phyloP scores from a whole-genome alignment of 2,113 vertebrate species.

The Poecilia latipinna region DNA sequence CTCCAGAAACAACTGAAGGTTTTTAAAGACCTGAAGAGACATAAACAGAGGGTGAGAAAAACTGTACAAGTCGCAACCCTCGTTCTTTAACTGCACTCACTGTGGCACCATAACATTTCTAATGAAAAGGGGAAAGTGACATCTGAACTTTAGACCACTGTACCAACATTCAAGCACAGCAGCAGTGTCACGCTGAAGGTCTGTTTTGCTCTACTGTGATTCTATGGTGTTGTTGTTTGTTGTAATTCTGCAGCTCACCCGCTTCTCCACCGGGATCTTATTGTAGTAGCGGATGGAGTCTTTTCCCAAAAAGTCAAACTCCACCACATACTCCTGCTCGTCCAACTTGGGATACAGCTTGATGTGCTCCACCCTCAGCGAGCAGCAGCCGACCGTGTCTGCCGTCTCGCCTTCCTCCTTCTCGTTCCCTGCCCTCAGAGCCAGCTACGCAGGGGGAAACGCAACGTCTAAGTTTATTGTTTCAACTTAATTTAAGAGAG shows the following conservation, averaged over 20 bases:
- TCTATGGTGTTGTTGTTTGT: too few species aligned
- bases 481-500: neutral
- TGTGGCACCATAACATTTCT: constrained; percentile 23
- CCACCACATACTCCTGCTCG: constrained; percentile 94
- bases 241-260: constrained; percentile 80
- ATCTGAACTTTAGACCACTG: neutral
- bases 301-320: constrained; percentile 96
- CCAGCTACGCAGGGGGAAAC: constrained; percentile 80
- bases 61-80: neutral
- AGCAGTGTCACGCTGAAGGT: neutral
- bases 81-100: neutral
- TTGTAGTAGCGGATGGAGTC: constrained; percentile 99
- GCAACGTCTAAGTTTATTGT: neutral
- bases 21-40: constrained; percentile 91
- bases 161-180: neutral
- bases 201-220: neutral
- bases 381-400: constrained; percentile 96
- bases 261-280: constrained; percentile 96
- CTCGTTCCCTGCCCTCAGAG: constrained; percentile 95
- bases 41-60: neutral
- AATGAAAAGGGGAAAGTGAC: constrained; percentile 34
- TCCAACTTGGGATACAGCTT: constrained; percentile 90
- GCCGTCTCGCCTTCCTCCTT: constrained; percentile 98
- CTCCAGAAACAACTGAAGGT: constrained; percentile 96
- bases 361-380: constrained; percentile 94